These are phyloP conservation scores for Clunio marinus DNA, from an alignment of 2,888 invertebrate genomes.

Conservation along the genomic window DNA sequence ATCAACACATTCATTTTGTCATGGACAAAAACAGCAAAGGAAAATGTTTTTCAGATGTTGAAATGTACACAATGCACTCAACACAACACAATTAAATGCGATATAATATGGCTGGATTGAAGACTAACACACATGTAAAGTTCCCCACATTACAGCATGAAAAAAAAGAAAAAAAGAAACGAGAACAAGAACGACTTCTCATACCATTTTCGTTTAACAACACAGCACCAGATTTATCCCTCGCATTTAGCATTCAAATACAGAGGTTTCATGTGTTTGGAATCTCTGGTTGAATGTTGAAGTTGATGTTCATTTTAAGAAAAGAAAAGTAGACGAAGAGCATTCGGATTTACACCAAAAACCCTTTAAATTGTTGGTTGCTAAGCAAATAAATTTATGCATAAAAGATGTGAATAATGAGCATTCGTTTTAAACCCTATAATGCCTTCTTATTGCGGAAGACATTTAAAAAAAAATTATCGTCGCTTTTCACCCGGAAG, in stretches of 20 bases:
- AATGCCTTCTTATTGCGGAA: too few relatives aligned
- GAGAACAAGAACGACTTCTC: slow-evolving; percentile 1
- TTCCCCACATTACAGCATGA: neutral
- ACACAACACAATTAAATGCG: slow-evolving; percentile 25
- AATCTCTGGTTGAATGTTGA: neutral
- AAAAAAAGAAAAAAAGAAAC: neutral
- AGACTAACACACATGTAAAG: slow-evolving; percentile 14
- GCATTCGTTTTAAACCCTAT: too few relatives aligned
- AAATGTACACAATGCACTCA: slow-evolving; percentile 20
- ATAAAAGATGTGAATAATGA: too few relatives aligned
- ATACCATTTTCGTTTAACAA: neutral
- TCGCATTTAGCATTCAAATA: slow-evolving; percentile 28
- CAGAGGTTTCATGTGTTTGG: slow-evolving; percentile 9
- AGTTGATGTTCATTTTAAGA: too few relatives aligned
- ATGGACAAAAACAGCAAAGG: neutral
- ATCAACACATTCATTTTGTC: slow-evolving; percentile 32
- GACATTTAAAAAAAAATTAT: neutral
- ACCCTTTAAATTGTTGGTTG: neutral
- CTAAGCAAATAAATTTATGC: neutral
- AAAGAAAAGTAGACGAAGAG: too few relatives aligned
- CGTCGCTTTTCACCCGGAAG: neutral
- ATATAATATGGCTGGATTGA: slow-evolving; percentile 31
- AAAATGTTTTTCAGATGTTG: slow-evolving; percentile 2
- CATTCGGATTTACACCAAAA: neutral
- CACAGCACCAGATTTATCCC: slow-evolving; percentile 19